Evolutionary conservation across 2,888 invertebrate species (phyloP).

Genomic region (Cryptocheilus praepositus): DNA sequence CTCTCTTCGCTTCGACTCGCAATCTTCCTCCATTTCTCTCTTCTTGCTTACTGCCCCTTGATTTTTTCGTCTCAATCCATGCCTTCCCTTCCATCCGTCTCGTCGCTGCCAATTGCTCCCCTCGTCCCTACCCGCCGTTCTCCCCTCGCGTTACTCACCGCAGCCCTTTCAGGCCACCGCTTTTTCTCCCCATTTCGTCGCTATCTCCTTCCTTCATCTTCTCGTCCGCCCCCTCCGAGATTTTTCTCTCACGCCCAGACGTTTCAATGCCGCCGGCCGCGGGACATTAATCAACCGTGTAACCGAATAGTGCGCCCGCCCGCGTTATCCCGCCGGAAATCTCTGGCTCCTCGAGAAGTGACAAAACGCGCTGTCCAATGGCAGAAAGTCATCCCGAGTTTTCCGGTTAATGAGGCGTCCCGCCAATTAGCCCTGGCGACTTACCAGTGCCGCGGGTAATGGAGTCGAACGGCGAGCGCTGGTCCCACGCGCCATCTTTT

Average conservation of each 20-base stretch:
- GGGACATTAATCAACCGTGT: too few relatives aligned
- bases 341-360: too few relatives aligned
- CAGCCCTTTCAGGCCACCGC: not conserved
- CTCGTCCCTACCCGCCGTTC: not conserved
- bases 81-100: too few relatives aligned
- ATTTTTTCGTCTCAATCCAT: too few relatives aligned
- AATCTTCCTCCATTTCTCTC: not conserved
- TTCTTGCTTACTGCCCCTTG: not conserved
- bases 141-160: slow-evolving; percentile 2
- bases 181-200: not conserved
- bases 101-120: not conserved
- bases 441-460: slow-evolving; percentile 26
- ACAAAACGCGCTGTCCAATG: too few relatives aligned
- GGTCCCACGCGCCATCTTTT: too few relatives aligned
- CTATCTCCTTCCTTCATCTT: too few relatives aligned
- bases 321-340: too few relatives aligned
- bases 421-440: slow-evolving; percentile 43
- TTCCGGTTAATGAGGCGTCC: slow-evolving; percentile 45
- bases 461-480: slow-evolving; percentile 30
- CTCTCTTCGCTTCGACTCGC: not conserved
- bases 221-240: too few relatives aligned
- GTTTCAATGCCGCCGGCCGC: too few relatives aligned
- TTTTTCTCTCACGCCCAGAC: too few relatives aligned
- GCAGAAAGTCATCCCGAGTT: slow-evolving; percentile 24
- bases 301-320: too few relatives aligned